These are phyloP conservation scores for Lamellibrachia satsuma DNA, from an alignment of 2,888 invertebrate species.

Conservation along the genomic window DNA sequence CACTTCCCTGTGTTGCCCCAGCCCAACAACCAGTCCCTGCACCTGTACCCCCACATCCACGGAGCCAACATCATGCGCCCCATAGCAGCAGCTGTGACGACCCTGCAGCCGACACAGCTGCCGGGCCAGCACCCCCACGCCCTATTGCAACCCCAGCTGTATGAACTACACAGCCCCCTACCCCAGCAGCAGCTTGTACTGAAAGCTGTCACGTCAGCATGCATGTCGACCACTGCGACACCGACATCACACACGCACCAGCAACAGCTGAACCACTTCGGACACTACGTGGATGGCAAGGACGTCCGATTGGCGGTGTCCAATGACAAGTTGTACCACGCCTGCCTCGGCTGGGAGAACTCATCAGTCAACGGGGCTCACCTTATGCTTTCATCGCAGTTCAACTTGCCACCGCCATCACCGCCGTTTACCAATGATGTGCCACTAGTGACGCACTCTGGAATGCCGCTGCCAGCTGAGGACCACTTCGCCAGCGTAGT, in stretches of 20 bases:
- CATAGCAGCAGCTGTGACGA: background rate
- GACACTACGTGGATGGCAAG: background rate
- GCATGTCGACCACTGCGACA: background rate
- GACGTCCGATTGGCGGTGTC: background rate
- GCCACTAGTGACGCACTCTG: constrained; percentile 34
- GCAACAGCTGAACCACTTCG: constrained; percentile 9
- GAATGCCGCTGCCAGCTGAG: constrained; percentile 30
- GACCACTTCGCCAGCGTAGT: background rate
- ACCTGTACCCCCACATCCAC: constrained; percentile 63
- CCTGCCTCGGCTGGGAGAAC: constrained; percentile 63
- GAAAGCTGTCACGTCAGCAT: constrained; percentile 30
- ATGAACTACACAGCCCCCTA: constrained; percentile 53
- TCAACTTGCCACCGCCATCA: constrained; percentile 52
- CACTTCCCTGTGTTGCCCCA: constrained; percentile 47
- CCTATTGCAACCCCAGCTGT: constrained; percentile 59
- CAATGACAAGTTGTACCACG: constrained; percentile 59
- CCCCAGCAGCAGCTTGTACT: constrained; percentile 36
- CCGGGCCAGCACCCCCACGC: constrained; percentile 45
- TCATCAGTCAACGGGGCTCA: constrained; percentile 50
- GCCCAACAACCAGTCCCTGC: constrained; percentile 58
- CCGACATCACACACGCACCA: constrained; percentile 9
- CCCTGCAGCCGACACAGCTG: constrained; percentile 41
- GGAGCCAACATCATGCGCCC: constrained; percentile 47
- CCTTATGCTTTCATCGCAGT: constrained; percentile 49
- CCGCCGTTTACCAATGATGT: constrained; percentile 41